These are phyloP conservation scores for Cyprinodon diabolis DNA, from an alignment of 2,797 vertebrate species.

Conservation along the genomic window DNA sequence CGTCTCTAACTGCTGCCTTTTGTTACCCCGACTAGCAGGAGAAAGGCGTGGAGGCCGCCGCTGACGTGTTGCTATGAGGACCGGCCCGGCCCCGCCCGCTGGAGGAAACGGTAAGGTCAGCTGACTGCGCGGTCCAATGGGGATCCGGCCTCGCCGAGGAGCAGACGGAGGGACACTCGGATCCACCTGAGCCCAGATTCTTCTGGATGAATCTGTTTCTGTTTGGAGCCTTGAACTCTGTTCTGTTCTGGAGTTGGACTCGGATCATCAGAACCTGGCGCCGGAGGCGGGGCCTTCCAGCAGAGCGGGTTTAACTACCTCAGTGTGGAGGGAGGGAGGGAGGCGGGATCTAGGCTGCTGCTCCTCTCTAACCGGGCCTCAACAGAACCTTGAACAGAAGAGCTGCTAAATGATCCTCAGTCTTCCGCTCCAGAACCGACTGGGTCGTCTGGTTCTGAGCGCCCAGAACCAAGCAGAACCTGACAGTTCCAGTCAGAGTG, in stretches of 20 bases:
- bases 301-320: no score
- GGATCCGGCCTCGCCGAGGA: constrained; percentile 87
- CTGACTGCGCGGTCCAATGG: constrained; percentile 83
- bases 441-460: no score
- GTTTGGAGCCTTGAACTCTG: constrained; percentile 63
- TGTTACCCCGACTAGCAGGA: constrained; percentile 99
- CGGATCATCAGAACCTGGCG: constrained; percentile 9
- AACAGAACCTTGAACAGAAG: no score
- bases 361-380: no score
- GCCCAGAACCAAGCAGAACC: no score
- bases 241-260: constrained; percentile 51
- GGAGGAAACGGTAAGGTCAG: constrained; percentile 93
- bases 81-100: constrained; percentile 85
- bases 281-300: no score
- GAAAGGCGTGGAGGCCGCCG: constrained; percentile 92
- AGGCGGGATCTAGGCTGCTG: no score
- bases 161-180: constrained; percentile 70
- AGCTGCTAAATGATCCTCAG: no score
- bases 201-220: constrained; percentile 63
- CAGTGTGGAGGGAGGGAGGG: no score
- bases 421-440: no score
- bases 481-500: no score
- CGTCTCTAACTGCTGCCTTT: constrained; percentile 95
- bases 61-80: constrained; percentile 96
- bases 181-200: constrained; percentile 30